Evolutionary conservation across 2,113 vertebrate species (phyloP), one percentile per base, ranked within the genome.

Genomic region (Tenebrosternarchus preto): DNA sequence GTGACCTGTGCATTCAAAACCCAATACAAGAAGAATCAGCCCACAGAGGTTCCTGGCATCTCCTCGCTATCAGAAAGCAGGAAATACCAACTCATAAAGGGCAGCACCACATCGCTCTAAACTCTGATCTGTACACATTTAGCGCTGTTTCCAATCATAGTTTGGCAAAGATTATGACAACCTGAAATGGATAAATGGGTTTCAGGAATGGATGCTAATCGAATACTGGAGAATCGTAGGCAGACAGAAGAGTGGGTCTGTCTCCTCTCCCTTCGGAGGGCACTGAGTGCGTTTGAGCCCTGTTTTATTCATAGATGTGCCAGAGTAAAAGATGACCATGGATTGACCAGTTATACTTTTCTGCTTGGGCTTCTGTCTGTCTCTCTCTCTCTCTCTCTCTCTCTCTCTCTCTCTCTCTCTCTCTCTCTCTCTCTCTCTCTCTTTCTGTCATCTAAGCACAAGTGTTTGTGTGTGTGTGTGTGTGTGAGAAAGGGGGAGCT

Each of bases 261-360:
- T 20, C 22, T 8, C 20, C 56, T 22, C 56, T n/a, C 56, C n/a
- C 20, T 7, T 59, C 6, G 19, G 76, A 70, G 76, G 77, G 61
- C 57, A 72, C 77, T 9, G 68, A 71, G 53, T 50, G 63, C 29
- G 67, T 79, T 63, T 78, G 77, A 33, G 57, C 53, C 53, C 72
- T 79, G 56, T 72, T 33, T 79, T 72, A 79, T 79, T 79, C 77
- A 79, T 79, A 50, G 36, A 59, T 5, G n/a, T 72, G 66, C 60
- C 39, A 39, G 46, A 79, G 39, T 22, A 17, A 36, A 20, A 39
- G 3, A 17, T 20, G 29, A 66, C 63, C 17, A 5, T 33, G 57
- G 72, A 59, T 24, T 36, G 31, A 19, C 57, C 56, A 7, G 29
- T 39, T 3, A 1, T 33, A 31, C n/a, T 71, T 43, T n/a, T n/a